These are phyloP conservation scores for Dromas ardeola DNA, from an alignment of 2,113 vertebrate genomes.

Conservation along the genomic window DNA sequence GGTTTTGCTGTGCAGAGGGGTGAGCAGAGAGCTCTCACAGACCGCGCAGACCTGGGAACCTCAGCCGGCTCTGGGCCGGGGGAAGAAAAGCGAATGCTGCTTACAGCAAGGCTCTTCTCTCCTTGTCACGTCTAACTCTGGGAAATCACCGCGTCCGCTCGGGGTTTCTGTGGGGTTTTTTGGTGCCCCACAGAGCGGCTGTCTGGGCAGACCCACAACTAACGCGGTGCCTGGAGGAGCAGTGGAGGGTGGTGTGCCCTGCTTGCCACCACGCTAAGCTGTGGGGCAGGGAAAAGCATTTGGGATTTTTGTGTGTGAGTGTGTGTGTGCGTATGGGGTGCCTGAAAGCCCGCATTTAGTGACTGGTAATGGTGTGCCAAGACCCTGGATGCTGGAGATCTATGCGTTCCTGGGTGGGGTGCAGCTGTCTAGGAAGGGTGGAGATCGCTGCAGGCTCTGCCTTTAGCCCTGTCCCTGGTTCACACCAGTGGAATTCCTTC, in stretches of 20 bases:
- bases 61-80: not conserved
- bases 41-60: not conserved
- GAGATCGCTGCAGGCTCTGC: not conserved
- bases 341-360: not conserved
- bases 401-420: not conserved
- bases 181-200: not conserved
- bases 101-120: not conserved
- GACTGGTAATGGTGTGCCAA: not conserved
- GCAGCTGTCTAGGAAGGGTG: not conserved
- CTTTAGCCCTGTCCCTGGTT: not conserved
- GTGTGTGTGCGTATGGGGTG: accelerated
- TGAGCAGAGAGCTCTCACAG: not conserved
- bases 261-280: not conserved
- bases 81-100: not conserved
- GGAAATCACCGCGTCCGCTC: not conserved
- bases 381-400: not conserved
- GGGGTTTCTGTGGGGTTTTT: not conserved
- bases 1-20: not conserved
- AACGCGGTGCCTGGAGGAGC: too few relatives aligned
- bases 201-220: not conserved
- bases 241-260: not conserved
- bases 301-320: not conserved
- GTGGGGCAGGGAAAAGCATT: not conserved
- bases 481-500: not conserved
- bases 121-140: not conserved